Base-by-base conservation (phyloP, 1,140 invertebrate genomes). In the Aphelenchoides besseyi region DNA sequence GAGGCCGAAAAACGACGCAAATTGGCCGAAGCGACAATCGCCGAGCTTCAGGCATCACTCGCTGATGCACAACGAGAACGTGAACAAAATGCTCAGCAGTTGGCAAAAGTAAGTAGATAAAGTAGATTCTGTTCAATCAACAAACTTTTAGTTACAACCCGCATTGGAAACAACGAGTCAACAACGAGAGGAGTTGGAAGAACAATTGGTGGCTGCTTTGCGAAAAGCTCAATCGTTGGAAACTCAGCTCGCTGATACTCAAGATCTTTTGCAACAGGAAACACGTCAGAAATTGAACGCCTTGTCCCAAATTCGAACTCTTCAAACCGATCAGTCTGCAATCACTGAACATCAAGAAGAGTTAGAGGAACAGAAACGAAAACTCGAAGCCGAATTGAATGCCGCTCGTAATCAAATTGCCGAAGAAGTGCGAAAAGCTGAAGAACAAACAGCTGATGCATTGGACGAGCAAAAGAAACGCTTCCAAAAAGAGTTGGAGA, bases 1-100 rank as follows among this genome's bases (percentile, higher is more conserved):
- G 95, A 98, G 82, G 91, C 91, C 63, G 95, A 98, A 85, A 89
- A 94, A 32, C 89, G 93, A 59, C 88, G 95, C 37, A 97, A 98
- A 86, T 92, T 95, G 83, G 90, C 91, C 0, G 94, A 97, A 86
- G 89, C 89, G 61, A 90, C 93, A 79, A 85, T 94, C 9, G 85
- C 87, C 57, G 89, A 90, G 70, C 41, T 88, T 1, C 83, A 82
- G 66, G 70, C 36, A 18, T 86, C 87, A 30, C 35, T 79, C 16
- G 29, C 36, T 2, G 86, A 88, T n/a, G 84, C 82, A 63, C 35
- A 70, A 1, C 88, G 89, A 3, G 92, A 94, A 1, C 82, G 80
- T 68, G 71, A 32, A 64, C 26, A 29, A 29, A n/a, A 23, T 18
- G 32, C 16, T 18, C 41, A 1, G 30, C 63, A 36, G 12, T 66